These are phyloP conservation scores for Hycleus cichorii DNA, from an alignment of 1,140 invertebrate genomes.

Conservation along the genomic window DNA sequence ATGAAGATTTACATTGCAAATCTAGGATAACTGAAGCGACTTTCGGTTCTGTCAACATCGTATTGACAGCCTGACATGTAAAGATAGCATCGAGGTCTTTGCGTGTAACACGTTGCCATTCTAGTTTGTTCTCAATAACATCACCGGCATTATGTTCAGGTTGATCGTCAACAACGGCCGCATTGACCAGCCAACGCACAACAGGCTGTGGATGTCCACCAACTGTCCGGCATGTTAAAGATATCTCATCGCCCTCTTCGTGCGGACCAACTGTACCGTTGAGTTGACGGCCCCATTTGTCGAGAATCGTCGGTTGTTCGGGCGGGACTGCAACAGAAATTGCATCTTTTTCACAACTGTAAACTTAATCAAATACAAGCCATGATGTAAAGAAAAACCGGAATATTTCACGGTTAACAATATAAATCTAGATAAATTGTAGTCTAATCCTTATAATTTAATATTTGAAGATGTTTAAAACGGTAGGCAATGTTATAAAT, in stretches of 20 bases:
- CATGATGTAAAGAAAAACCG: neutral
- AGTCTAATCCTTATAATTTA: slow-evolving; percentile 16
- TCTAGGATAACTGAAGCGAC: slow-evolving; percentile 68
- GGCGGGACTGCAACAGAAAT: slow-evolving; percentile 63
- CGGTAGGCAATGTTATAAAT: slow-evolving; percentile 13
- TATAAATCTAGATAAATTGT: slow-evolving; percentile 15
- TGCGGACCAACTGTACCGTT: slow-evolving; percentile 69
- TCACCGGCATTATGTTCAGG: slow-evolving; percentile 74
- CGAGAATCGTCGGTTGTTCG: slow-evolving; percentile 73
- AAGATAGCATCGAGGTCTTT: slow-evolving; percentile 75
- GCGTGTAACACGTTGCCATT: slow-evolving; percentile 62
- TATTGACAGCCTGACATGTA: slow-evolving; percentile 79
- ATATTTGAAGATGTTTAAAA: slow-evolving; percentile 16
- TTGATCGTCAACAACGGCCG: slow-evolving; percentile 65
- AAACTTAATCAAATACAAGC: too few species aligned
- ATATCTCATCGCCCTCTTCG: slow-evolving; percentile 62
- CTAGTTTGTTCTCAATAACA: slow-evolving; percentile 76
- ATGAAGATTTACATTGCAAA: slow-evolving; percentile 60
- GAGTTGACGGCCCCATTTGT: slow-evolving; percentile 64
- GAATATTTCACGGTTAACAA: slow-evolving; percentile 16
- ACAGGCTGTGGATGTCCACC: slow-evolving; percentile 59
- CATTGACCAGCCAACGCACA: slow-evolving; percentile 67
- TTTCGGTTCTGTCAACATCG: slow-evolving; percentile 66
- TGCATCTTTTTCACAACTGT: too few species aligned
- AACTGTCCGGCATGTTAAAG: slow-evolving; percentile 56